phyloP scores from a whole-genome alignment of 2,113 vertebrate genomes.

The Gopherus evgoodei region DNA sequence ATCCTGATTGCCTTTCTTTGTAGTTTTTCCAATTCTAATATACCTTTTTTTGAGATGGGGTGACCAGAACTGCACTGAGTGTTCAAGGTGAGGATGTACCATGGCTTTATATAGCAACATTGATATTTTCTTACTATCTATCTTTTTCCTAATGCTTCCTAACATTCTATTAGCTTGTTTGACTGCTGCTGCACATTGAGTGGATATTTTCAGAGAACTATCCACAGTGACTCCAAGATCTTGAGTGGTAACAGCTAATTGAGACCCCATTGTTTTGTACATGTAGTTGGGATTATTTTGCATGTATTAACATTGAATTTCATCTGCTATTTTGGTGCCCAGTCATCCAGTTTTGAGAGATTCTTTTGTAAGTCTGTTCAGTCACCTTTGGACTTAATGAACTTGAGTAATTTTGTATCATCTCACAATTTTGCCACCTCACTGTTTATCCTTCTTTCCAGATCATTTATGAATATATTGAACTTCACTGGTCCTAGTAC shows the following conservation, averaged over 20 bases:
- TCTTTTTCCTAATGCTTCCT: neutral
- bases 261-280: neutral
- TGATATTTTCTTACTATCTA: neutral
- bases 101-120: neutral
- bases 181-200: neutral
- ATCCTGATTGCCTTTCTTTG: neutral
- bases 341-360: neutral
- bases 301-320: neutral
- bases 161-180: neutral
- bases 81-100: neutral
- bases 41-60: neutral
- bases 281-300: neutral
- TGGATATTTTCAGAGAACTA: neutral
- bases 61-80: neutral
- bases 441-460: neutral
- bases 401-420: neutral
- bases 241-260: neutral
- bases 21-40: neutral
- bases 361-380: neutral
- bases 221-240: neutral
- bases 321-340: neutral
- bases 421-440: neutral
- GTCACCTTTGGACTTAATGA: neutral
- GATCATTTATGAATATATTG: neutral
- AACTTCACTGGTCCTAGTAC: neutral